A percentile compares a stretch with the other conserved stretches of the same genome.
Conservation (phyloP, 2,888 invertebrate genomes). For the Campoplex nolae region DNA sequence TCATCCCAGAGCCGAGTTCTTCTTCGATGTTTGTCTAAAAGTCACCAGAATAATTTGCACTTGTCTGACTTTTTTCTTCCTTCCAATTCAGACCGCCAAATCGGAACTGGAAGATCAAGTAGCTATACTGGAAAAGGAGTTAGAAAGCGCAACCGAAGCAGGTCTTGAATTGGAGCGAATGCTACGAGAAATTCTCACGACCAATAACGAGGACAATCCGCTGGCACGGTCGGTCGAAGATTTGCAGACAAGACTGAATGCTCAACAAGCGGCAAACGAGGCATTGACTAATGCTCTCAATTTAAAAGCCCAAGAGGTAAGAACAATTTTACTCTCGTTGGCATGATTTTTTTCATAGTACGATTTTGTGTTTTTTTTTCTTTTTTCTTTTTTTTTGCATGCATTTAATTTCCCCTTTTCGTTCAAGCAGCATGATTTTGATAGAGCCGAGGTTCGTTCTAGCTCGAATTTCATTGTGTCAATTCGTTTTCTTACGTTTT, state of each 20-base stretch:
- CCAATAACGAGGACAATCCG: slow-evolving; percentile 88
- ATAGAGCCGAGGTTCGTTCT: slow-evolving; percentile 78
- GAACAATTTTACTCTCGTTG: slow-evolving; percentile 24
- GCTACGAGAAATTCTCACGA: slow-evolving; percentile 88
- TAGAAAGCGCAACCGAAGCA: slow-evolving; percentile 93
- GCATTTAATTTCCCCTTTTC: slow-evolving; percentile 61
- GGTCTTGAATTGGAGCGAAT: slow-evolving; percentile 91
- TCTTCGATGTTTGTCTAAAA: not conserved
- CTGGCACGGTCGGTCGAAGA: slow-evolving; percentile 88
- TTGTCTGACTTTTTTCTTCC: slow-evolving; percentile 10
- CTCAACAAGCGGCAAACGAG: slow-evolving; percentile 87
- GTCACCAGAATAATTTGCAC: not conserved
- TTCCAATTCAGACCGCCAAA: slow-evolving; percentile 81
- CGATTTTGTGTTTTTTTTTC: slow-evolving; percentile 23
- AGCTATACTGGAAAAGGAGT: slow-evolving; percentile 89
- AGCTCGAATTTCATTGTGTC: not conserved
- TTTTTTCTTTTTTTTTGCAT: slow-evolving; percentile 51
- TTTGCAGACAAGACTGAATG: slow-evolving; percentile 88
- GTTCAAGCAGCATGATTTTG: slow-evolving; percentile 78
- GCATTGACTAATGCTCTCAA: slow-evolving; percentile 83
- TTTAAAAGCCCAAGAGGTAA: slow-evolving; percentile 84
- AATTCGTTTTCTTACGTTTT: slow-evolving; percentile 18
- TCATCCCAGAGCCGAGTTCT: too few relatives aligned
- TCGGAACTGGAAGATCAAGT: slow-evolving; percentile 89
- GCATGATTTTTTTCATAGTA: not conserved